phyloP scores from a whole-genome alignment of 2,113 vertebrate genomes.

The Zapus hudsonius region DNA sequence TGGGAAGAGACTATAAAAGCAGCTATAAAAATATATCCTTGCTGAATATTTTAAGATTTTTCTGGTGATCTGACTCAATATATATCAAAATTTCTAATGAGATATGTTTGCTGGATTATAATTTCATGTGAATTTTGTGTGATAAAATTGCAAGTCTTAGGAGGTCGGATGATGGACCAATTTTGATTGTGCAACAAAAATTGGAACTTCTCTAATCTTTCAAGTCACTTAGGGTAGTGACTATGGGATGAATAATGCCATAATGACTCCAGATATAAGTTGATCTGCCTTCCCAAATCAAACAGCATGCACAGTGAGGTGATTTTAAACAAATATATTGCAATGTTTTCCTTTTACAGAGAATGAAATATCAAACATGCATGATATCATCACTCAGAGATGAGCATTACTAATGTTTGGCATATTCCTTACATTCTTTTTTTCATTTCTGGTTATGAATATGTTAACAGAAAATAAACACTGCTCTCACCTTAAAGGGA shows the following conservation, averaged over 20 bases:
- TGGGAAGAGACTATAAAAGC: neutral
- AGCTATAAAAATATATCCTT: neutral
- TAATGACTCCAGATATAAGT: neutral
- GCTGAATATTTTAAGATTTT: neutral
- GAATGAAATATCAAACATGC: neutral
- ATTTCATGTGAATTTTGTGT: neutral
- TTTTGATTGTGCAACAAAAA: slow-evolving; percentile 3
- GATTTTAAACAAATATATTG: slow-evolving; percentile 36
- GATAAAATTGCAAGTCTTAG: slow-evolving; percentile 21
- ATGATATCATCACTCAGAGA: neutral
- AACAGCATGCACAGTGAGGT: neutral
- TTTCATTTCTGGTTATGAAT: neutral
- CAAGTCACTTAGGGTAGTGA: neutral
- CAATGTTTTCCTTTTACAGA: slow-evolving; percentile 17
- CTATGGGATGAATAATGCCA: neutral
- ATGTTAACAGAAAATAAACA: too few species aligned
- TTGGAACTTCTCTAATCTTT: neutral
- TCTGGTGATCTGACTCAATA: slow-evolving; percentile 27
- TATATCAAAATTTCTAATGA: neutral
- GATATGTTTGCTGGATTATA: neutral
- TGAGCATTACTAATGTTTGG: neutral
- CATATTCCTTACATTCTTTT: neutral
- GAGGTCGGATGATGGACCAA: neutral
- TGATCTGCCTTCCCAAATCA: slow-evolving; percentile 12
- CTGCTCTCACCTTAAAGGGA: too few species aligned